These are phyloP conservation scores for Philereme transversata DNA, from an alignment of 2,888 invertebrate species.

Conservation along the genomic window DNA sequence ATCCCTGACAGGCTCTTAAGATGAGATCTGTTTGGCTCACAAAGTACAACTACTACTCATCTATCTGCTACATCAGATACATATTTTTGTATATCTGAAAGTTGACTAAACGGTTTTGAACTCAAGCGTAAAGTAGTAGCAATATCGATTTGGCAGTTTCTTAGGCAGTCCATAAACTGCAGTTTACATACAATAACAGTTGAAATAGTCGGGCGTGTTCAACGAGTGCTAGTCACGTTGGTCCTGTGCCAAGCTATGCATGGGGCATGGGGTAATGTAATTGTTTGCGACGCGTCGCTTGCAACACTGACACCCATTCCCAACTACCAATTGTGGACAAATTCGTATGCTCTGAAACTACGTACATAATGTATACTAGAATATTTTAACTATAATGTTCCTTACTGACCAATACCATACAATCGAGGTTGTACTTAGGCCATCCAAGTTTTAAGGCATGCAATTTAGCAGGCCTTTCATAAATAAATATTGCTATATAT, in stretches of 20 bases:
- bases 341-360: conserved; percentile 3
- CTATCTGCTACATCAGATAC: too few species aligned
- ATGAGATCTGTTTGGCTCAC: too few species aligned
- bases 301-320: conserved; percentile 19
- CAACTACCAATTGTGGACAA: conserved; percentile 23
- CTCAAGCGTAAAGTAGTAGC: conserved; percentile 24
- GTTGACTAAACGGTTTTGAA: neutral
- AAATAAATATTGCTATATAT: too few species aligned
- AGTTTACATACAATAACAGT: conserved; percentile 68
- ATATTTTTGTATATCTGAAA: too few species aligned
- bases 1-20: too few species aligned
- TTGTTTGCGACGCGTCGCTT: conserved; percentile 54
- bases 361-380: conserved; percentile 4
- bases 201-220: conserved; percentile 65
- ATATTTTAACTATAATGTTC: neutral
- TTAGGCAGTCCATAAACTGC: conserved; percentile 61
- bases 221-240: conserved; percentile 67
- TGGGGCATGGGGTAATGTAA: conserved; percentile 62
- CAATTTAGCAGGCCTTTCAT: too few species aligned
- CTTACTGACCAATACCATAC: neutral
- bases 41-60: too few species aligned
- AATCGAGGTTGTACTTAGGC: too few species aligned
- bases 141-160: conserved; percentile 53
- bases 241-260: conserved; percentile 74
- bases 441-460: too few species aligned